phyloP scores from a whole-genome alignment of 2,113 vertebrate genomes.

The Epinephelus moara region DNA sequence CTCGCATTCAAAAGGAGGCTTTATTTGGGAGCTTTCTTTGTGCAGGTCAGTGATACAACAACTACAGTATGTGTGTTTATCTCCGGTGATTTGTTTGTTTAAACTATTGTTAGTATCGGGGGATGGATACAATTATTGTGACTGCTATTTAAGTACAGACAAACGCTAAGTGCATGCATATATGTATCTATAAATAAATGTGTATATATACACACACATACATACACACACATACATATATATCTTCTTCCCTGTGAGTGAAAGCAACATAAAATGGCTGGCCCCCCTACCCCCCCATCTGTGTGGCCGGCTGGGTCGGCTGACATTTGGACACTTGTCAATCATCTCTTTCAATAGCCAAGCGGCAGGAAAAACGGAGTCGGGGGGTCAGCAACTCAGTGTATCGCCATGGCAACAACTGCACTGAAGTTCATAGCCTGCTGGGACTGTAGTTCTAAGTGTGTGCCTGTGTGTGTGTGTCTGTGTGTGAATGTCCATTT shows the following conservation, averaged over 20 bases:
- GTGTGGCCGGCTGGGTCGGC: conserved; percentile 80
- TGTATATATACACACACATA: conserved; percentile 27
- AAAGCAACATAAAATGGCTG: conserved; percentile 72
- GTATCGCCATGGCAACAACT: conserved; percentile 84
- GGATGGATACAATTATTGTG: conserved; percentile 29
- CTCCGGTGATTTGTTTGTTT: conserved; percentile 24
- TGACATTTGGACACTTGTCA: conserved; percentile 88
- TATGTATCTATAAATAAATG: conserved; percentile 21
- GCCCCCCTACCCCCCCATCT: conserved; percentile 50
- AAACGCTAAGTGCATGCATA: conserved; percentile 5
- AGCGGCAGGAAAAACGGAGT: conserved; percentile 82
- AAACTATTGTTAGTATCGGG: conserved; percentile 21
- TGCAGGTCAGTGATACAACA: conserved; percentile 27
- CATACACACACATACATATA: conserved; percentile 46
- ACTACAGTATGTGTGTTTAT: conserved; percentile 19
- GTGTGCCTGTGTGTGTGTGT: conserved; percentile 22
- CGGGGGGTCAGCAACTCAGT: conserved; percentile 82
- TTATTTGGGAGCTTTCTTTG: conserved; percentile 62
- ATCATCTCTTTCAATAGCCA: conserved; percentile 86
- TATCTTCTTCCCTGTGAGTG: conserved; percentile 58
- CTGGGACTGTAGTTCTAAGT: conserved; percentile 79
- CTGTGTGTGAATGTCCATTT: conserved; percentile 47
- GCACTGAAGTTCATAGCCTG: conserved; percentile 84
- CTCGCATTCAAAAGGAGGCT: conserved; percentile 63
- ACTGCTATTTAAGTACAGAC: conserved; percentile 42